Conservation (phyloP, 2,888 invertebrate genomes). For the Pimpla rufipes region DNA sequence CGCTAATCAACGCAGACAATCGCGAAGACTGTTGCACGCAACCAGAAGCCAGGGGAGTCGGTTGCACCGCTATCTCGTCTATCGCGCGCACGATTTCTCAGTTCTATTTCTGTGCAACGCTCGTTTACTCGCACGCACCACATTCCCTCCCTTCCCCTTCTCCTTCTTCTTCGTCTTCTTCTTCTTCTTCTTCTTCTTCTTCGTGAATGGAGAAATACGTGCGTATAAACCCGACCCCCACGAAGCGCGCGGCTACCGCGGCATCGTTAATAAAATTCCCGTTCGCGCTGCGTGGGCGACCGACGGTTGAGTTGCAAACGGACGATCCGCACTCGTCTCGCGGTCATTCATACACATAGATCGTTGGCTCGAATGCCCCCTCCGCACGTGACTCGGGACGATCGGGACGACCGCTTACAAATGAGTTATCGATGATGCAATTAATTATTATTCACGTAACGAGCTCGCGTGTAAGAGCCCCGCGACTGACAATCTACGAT, state of each 20-base stretch:
- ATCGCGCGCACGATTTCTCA: neutral
- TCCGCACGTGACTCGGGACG: neutral
- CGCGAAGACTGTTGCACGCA: neutral
- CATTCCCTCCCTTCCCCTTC: too few relatives aligned
- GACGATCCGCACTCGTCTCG: neutral
- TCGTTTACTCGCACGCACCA: neutral
- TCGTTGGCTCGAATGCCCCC: neutral
- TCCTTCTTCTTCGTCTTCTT: too few relatives aligned
- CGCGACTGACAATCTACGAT: neutral
- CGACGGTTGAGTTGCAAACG: neutral
- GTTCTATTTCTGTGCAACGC: slow-evolving; percentile 21
- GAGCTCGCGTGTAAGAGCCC: slow-evolving; percentile 4
- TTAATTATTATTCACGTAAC: slow-evolving; percentile 11
- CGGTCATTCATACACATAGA: neutral
- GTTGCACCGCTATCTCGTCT: neutral
- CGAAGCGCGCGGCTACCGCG: slow-evolving; percentile 35
- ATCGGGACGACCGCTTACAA: slow-evolving; percentile 4
- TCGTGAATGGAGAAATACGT: slow-evolving; percentile 12
- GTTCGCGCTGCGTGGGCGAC: slow-evolving; percentile 24
- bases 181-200: too few relatives aligned
- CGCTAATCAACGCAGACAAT: neutral
- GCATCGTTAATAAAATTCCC: slow-evolving; percentile 37
- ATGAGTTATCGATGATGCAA: slow-evolving; percentile 40
- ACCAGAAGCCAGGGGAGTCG: neutral
- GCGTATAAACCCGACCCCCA: slow-evolving; percentile 10